These are phyloP conservation scores for Eilema caniola DNA, from an alignment of 2,888 invertebrate species.

Conservation along the genomic window DNA sequence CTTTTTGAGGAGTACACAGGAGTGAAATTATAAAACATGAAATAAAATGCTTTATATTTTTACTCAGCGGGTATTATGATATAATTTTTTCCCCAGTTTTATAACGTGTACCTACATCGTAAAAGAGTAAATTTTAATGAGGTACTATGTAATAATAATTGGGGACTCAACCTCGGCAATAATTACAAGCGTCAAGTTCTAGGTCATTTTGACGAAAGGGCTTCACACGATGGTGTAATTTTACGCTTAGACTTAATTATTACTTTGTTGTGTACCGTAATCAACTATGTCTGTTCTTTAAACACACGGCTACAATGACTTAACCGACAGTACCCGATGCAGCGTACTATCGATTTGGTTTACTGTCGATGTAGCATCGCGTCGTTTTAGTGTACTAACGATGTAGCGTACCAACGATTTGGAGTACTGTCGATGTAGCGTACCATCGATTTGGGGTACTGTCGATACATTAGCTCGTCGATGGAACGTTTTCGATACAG, in stretches of 20 bases:
- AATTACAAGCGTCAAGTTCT: conserved; percentile 16
- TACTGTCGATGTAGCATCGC: too few relatives aligned
- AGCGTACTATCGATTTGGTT: too few relatives aligned
- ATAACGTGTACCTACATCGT: neutral
- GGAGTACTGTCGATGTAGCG: too few relatives aligned
- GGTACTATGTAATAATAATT: conserved; percentile 11
- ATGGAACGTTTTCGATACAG: too few relatives aligned
- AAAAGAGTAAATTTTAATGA: conserved; percentile 7
- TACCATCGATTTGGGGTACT: too few relatives aligned
- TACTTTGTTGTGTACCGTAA: conserved; percentile 13
- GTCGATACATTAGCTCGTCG: too few relatives aligned
- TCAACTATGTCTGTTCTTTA: too few relatives aligned
- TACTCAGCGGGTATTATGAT: neutral
- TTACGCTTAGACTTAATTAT: conserved; percentile 12
- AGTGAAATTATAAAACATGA: neutral
- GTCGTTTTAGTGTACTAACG: too few relatives aligned
- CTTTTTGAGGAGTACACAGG: too few relatives aligned
- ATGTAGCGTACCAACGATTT: too few relatives aligned
- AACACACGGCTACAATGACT: too few relatives aligned
- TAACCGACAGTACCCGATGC: too few relatives aligned
- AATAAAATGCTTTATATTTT: neutral
- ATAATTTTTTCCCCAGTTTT: neutral
- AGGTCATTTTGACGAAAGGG: conserved; percentile 5
- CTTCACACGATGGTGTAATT: conserved; percentile 5
- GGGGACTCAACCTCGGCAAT: conserved; percentile 9